phyloP scores from a whole-genome alignment of 2,113 vertebrate species.

The Neoarius graeffei region DNA sequence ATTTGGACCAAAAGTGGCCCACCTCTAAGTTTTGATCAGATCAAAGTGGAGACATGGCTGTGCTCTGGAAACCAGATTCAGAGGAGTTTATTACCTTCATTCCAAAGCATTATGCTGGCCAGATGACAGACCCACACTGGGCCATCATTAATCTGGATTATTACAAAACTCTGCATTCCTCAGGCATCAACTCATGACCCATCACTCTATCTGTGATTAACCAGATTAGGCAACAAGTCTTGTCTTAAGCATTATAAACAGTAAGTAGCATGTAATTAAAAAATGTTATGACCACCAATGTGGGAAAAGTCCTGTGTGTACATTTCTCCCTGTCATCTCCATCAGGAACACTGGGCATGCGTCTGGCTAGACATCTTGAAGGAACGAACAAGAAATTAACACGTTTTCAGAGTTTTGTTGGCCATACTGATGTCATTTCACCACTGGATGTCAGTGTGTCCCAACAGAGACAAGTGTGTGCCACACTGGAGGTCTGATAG shows the following conservation, averaged over 20 bases:
- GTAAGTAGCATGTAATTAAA: slow-evolving; percentile 14
- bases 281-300: background rate
- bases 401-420: background rate
- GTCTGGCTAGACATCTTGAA: background rate
- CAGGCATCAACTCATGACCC: background rate
- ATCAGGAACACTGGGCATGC: background rate
- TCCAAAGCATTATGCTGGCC: background rate
- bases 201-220: background rate
- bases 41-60: background rate
- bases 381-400: background rate
- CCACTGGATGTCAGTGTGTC: slow-evolving; percentile 71
- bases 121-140: background rate
- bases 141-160: background rate
- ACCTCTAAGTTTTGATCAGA: background rate
- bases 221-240: background rate
- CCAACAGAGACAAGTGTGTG: slow-evolving; percentile 25
- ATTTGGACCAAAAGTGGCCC: background rate
- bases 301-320: slow-evolving; percentile 12
- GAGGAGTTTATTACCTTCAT: background rate
- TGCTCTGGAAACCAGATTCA: background rate
- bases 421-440: background rate
- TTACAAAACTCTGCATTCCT: slow-evolving; percentile 16
- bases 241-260: background rate
- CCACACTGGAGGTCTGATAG: slow-evolving; percentile 27
- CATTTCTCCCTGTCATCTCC: slow-evolving; percentile 12